phyloP scores from a whole-genome alignment of 1,140 invertebrate genomes.

The Bombus cullumanus region DNA sequence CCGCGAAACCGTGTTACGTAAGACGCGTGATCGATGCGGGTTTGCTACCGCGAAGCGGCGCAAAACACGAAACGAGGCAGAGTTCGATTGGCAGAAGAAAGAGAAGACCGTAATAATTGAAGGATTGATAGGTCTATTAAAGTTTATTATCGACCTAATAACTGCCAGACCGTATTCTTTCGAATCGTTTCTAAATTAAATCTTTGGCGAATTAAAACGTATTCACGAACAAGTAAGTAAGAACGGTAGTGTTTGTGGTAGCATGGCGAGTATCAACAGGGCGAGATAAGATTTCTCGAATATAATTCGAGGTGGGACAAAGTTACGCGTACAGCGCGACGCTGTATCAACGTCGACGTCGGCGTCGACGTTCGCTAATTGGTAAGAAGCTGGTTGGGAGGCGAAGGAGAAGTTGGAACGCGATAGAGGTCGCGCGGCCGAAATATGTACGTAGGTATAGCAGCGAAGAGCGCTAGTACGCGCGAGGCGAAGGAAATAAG shows the following conservation, averaged over 20 bases:
- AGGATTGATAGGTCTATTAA: slow-evolving; percentile 50
- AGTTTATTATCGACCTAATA: slow-evolving; percentile 55
- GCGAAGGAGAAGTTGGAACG: neutral
- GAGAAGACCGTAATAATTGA: slow-evolving; percentile 14
- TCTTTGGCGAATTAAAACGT: slow-evolving; percentile 18
- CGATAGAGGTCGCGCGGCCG: neutral
- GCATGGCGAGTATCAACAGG: too few species aligned
- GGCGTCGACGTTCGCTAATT: neutral
- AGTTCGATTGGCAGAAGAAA: too few species aligned
- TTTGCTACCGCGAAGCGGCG: neutral
- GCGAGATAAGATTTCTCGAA: neutral
- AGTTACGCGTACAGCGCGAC: neutral
- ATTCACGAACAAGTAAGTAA: neutral
- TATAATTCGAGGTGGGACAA: neutral
- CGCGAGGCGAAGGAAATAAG: neutral
- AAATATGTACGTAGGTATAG: neutral
- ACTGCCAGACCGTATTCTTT: slow-evolving; percentile 31
- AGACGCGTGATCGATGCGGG: neutral
- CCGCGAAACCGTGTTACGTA: neutral
- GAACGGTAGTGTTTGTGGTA: neutral
- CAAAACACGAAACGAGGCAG: neutral
- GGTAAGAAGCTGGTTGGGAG: neutral
- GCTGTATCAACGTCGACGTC: too few species aligned
- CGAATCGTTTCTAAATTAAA: neutral
- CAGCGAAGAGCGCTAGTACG: too few species aligned